Percentiles rank a stretch among this genome's conserved stretches.
Evolutionary conservation across 2,113 vertebrate genomes (phyloP).

Genomic region (Pollimyrus isidori): DNA sequence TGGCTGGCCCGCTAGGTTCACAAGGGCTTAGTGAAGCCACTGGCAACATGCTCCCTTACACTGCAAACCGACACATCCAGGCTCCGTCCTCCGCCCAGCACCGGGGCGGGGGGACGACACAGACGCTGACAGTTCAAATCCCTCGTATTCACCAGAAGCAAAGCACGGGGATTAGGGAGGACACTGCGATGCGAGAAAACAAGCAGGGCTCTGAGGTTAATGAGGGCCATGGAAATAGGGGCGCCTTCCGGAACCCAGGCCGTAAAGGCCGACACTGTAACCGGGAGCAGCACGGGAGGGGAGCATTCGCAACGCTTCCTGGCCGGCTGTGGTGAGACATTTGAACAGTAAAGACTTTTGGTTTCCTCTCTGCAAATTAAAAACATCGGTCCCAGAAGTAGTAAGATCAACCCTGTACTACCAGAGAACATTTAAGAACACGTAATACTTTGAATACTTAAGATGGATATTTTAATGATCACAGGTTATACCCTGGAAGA

Average conservation of each 20-base stretch:
- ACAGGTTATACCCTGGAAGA: background rate
- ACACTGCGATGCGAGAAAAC: background rate
- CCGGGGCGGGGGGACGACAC: background rate
- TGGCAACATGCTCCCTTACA: background rate
- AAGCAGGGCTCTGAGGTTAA: background rate
- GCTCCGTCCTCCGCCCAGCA: background rate
- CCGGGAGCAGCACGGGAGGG: background rate
- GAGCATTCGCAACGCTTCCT: background rate
- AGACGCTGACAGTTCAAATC: constrained; percentile 28
- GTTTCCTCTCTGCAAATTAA: background rate
- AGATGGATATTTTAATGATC: background rate
- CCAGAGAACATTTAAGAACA: background rate
- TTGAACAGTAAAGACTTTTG: background rate
- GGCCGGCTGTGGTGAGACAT: background rate
- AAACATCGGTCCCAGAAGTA: background rate
- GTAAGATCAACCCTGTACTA: background rate
- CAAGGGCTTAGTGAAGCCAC: background rate
- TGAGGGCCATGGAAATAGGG: background rate
- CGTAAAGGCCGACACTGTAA: background rate
- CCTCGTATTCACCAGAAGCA: constrained; percentile 18
- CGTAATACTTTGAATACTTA: background rate
- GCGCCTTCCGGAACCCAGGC: background rate
- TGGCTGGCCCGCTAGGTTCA: background rate
- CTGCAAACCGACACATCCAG: background rate
- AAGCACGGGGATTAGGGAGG: constrained; percentile 24